These are phyloP conservation scores for Rhogogaster chlorosoma DNA, from an alignment of 2,888 invertebrate species.

Conservation along the genomic window DNA sequence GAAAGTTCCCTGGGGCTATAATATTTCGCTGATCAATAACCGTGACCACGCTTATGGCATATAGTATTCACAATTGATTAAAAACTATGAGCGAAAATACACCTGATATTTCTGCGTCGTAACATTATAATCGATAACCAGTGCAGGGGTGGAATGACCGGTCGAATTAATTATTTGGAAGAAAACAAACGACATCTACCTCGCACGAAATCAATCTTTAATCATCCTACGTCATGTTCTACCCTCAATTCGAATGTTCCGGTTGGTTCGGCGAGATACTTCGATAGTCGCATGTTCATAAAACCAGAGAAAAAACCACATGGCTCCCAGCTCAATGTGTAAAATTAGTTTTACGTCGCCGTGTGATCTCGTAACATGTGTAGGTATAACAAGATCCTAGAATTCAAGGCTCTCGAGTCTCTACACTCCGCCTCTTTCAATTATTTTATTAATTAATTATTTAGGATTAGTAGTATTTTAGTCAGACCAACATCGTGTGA, in stretches of 20 bases:
- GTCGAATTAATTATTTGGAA: constrained; percentile 3
- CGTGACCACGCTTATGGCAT: neutral
- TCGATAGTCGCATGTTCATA: neutral
- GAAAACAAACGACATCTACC: constrained; percentile 11
- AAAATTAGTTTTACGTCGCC: neutral
- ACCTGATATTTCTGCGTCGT: constrained; percentile 9
- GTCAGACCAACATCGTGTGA: constrained; percentile 11
- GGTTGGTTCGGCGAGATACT: neutral
- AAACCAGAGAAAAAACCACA: neutral
- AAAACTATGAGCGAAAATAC: neutral
- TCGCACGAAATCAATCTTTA: neutral
- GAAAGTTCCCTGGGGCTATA: neutral
- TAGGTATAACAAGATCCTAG: neutral
- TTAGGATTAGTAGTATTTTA: constrained; percentile 22
- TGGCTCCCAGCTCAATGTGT: neutral
- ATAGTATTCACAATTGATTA: constrained; percentile 8
- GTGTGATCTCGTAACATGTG: neutral
- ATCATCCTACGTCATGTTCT: constrained; percentile 3
- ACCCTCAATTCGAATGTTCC: constrained; percentile 7
- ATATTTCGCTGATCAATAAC: constrained; percentile 32
- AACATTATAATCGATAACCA: neutral
- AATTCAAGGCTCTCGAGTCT: neutral
- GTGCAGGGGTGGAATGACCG: neutral
- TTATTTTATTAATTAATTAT: constrained; percentile 36
- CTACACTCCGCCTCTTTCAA: constrained; percentile 31